These are phyloP conservation scores for Chelon auratus DNA, from an alignment of 2,797 vertebrate species.

Conservation along the genomic window DNA sequence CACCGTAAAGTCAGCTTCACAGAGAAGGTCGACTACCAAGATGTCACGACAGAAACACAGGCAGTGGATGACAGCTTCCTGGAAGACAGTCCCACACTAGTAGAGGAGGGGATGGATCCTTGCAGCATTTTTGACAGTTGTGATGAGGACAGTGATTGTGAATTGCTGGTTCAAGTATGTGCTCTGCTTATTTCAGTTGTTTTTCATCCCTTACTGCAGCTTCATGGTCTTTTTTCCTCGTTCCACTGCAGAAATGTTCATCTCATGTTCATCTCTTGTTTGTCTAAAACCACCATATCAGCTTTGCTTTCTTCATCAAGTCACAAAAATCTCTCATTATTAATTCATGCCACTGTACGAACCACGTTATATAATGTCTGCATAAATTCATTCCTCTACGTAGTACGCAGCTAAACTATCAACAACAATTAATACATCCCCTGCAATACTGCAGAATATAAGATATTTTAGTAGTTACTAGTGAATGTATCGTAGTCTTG, in stretches of 20 bases:
- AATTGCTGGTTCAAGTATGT: constrained; percentile 68
- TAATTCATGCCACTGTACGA: neutral
- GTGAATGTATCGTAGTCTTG: neutral
- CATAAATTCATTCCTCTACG: neutral
- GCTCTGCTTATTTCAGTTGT: constrained; percentile 4
- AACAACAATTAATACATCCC: neutral
- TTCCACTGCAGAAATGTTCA: neutral
- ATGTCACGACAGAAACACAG: constrained; percentile 54
- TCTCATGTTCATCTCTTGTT: neutral
- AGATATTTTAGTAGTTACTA: neutral
- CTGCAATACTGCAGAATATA: neutral
- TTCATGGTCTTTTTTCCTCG: neutral
- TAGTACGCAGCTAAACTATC: neutral
- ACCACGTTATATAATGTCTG: neutral
- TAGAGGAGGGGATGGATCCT: constrained; percentile 90
- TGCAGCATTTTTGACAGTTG: constrained; percentile 88
- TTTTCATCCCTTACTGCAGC: neutral
- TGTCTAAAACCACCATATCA: neutral
- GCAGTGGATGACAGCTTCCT: constrained; percentile 80
- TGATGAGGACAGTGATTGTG: constrained; percentile 89
- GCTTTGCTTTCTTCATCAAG: neutral
- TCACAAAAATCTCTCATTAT: neutral
- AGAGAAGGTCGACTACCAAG: constrained; percentile 85
- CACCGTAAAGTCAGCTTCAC: constrained; percentile 92
- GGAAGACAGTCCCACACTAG: constrained; percentile 93